A percentile compares a stretch with the other conserved stretches of the same genome.
Conservation (phyloP, 2,797 vertebrate genomes). For the Nannoperca australis region DNA sequence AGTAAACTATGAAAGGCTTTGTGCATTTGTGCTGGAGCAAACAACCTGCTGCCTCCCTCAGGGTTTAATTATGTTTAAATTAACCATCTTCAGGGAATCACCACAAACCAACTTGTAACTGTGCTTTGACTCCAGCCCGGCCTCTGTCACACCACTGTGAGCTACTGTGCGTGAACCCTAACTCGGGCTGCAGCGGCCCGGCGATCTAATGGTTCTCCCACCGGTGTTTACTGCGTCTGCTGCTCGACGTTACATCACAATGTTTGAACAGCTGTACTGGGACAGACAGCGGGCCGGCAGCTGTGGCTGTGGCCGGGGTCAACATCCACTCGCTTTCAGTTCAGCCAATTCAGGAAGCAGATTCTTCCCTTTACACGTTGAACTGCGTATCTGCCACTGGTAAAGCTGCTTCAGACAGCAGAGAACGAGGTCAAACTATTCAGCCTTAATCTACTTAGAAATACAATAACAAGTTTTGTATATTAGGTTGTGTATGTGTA, state of each 20-base stretch:
- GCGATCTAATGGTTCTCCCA: slow-evolving; percentile 39
- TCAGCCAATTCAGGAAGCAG: slow-evolving; percentile 53
- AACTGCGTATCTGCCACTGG: not conserved
- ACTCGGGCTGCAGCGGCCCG: slow-evolving; percentile 5
- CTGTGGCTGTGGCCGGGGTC: slow-evolving; percentile 67
- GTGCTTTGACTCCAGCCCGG: slow-evolving; percentile 30
- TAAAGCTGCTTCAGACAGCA: slow-evolving; percentile 3
- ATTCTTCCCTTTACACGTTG: slow-evolving; percentile 23
- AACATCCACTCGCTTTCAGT: slow-evolving; percentile 48
- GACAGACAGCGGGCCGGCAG: slow-evolving; percentile 57
- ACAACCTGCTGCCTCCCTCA: slow-evolving; percentile 10
- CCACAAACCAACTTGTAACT: slow-evolving; percentile 3
- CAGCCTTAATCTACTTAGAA: not conserved
- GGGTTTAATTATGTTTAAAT: slow-evolving; percentile 35
- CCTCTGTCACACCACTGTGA: not conserved
- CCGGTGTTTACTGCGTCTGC: slow-evolving; percentile 60
- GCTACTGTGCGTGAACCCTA: slow-evolving; percentile 54
- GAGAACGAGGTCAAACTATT: not conserved
- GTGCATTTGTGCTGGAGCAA: not conserved
- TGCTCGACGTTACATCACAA: slow-evolving; percentile 35
- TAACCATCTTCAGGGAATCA: not conserved
- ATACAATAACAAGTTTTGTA: not conserved
- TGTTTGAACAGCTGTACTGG: slow-evolving; percentile 80
- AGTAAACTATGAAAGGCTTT: not conserved
- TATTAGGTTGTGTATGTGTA: not conserved